A percentile compares a stretch with the other conserved stretches of the same genome.
phyloP scores from a whole-genome alignment of 2,888 invertebrate species.

The Shargacucullia verbasci region DNA sequence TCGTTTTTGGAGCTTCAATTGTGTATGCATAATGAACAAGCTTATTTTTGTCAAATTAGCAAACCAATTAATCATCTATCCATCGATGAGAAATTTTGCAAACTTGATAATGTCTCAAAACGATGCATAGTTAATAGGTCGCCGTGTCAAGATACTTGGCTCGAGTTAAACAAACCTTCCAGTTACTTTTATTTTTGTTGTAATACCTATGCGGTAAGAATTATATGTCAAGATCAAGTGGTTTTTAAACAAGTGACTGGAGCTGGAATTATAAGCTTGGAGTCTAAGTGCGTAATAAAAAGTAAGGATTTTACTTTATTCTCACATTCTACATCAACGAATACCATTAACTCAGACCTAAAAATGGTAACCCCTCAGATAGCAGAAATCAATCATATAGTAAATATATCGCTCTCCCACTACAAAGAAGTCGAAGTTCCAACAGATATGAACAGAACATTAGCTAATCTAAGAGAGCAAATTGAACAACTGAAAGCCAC shows the following conservation, averaged over 20 bases:
- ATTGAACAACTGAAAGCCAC: constrained; percentile 14
- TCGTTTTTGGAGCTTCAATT: constrained; percentile 5
- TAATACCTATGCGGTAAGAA: constrained; percentile 6
- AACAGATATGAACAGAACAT: background rate
- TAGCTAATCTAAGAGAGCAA: constrained; percentile 2
- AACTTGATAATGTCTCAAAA: constrained; percentile 5
- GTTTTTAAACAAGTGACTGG: constrained; percentile 5
- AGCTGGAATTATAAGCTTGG: constrained; percentile 6
- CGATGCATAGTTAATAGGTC: constrained; percentile 14
- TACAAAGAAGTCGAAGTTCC: constrained; percentile 2
- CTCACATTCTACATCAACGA: background rate
- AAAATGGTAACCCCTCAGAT: constrained; percentile 13
- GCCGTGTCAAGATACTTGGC: constrained; percentile 9
- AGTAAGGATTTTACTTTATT: constrained; percentile 10
- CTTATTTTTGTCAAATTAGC: constrained; percentile 10
- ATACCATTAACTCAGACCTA: constrained; percentile 6
- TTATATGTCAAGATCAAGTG: constrained; percentile 16
- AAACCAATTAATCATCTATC: constrained; percentile 11
- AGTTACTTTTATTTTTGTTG: constrained; percentile 8
- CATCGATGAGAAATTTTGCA: constrained; percentile 16
- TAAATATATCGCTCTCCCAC: constrained; percentile 12
- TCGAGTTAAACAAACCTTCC: constrained; percentile 1
- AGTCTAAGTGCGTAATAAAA: constrained; percentile 14
- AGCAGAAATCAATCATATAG: constrained; percentile 16
- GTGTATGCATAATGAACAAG: constrained; percentile 2